phyloP scores from a whole-genome alignment of 2,888 invertebrate species.

The Xanthorhoe spadicearia region DNA sequence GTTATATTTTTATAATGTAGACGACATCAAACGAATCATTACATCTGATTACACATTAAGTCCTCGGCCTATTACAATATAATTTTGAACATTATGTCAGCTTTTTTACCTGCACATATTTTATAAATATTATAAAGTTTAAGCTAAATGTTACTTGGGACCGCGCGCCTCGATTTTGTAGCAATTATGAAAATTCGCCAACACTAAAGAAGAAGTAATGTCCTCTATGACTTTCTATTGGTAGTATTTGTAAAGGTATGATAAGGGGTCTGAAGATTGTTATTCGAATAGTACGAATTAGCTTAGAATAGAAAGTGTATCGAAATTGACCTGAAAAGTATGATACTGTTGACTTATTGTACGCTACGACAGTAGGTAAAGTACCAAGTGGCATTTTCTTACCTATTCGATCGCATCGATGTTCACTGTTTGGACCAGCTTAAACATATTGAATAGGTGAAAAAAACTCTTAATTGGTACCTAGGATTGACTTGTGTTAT shows the following conservation, averaged over 20 bases:
- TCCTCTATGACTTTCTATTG: slow-evolving; percentile 45
- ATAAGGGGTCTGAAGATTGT: slow-evolving; percentile 31
- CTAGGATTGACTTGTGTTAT: neutral
- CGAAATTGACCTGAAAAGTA: slow-evolving; percentile 18
- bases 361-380: neutral
- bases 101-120: neutral
- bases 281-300: slow-evolving; percentile 40
- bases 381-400: neutral
- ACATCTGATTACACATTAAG: neutral
- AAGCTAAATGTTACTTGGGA: slow-evolving; percentile 55
- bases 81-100: neutral
- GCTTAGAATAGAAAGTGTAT: slow-evolving; percentile 31
- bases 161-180: slow-evolving; percentile 66
- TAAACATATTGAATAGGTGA: neutral
- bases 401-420: neutral
- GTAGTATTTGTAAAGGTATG: slow-evolving; percentile 26
- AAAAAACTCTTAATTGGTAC: neutral
- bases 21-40: slow-evolving; percentile 10
- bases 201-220: slow-evolving; percentile 27
- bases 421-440: neutral
- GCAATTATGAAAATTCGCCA: slow-evolving; percentile 44
- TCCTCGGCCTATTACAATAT: slow-evolving; percentile 15
- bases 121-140: neutral
- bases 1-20: slow-evolving; percentile 31
- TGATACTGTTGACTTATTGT: neutral